phyloP scores from a whole-genome alignment of 2,888 invertebrate genomes.

The Pyrrhia umbra region DNA sequence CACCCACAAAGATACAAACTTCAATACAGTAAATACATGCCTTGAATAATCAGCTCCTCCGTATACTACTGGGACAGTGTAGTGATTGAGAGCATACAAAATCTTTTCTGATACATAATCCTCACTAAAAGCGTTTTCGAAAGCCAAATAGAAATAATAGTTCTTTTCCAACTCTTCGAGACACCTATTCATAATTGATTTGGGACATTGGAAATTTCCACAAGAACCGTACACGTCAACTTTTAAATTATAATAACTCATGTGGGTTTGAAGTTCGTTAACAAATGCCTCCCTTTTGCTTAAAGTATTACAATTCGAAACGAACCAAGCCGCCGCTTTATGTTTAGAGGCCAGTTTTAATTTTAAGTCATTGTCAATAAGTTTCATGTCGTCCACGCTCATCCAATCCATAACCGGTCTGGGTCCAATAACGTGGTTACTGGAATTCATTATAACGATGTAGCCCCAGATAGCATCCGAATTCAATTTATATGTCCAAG shows the following conservation, averaged over 20 bases:
- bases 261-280: slow-evolving; percentile 61
- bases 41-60: slow-evolving; percentile 92
- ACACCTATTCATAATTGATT: slow-evolving; percentile 70
- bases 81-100: slow-evolving; percentile 86
- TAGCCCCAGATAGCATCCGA: slow-evolving; percentile 80
- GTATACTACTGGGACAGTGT: slow-evolving; percentile 92
- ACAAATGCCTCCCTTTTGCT: slow-evolving; percentile 74
- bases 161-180: slow-evolving; percentile 68
- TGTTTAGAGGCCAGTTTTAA: slow-evolving; percentile 64
- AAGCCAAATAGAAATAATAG: slow-evolving; percentile 82
- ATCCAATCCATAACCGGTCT: slow-evolving; percentile 69
- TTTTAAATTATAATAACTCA: slow-evolving; percentile 69
- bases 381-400: slow-evolving; percentile 61
- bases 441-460: slow-evolving; percentile 69
- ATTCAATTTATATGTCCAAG: slow-evolving; percentile 82
- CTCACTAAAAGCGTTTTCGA: slow-evolving; percentile 80
- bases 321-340: slow-evolving; percentile 78
- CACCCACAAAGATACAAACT: too few relatives aligned
- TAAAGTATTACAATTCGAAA: slow-evolving; percentile 75
- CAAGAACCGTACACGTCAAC: slow-evolving; percentile 78
- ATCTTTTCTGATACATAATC: slow-evolving; percentile 84
- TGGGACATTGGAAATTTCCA: slow-evolving; percentile 73
- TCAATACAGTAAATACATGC: slow-evolving; percentile 61
- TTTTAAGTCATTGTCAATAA: slow-evolving; percentile 61
- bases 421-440: slow-evolving; percentile 73